Evolutionary conservation across 2,113 vertebrate species (phyloP).

Genomic region (Apus apus): DNA sequence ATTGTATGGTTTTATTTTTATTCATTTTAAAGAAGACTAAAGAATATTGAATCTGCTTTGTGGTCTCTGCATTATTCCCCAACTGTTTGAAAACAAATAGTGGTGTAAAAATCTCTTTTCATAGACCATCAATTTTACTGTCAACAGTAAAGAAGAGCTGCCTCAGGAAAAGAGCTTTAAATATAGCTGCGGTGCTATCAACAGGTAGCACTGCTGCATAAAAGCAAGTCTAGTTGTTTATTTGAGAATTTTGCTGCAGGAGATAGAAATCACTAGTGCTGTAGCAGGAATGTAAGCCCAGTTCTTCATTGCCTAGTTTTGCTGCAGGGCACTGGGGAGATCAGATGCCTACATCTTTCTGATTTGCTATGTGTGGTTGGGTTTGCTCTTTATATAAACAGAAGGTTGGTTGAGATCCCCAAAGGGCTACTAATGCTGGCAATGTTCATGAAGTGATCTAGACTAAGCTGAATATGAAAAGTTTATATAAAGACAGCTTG

Average conservation of each 20-base stretch:
- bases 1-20: background rate
- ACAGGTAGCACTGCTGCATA: background rate
- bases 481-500: background rate
- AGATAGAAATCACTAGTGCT: background rate
- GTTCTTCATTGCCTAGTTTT: background rate
- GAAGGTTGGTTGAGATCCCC: background rate
- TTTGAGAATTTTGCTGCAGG: background rate
- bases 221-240: background rate
- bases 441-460: background rate
- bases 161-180: slow-evolving; percentile 21
- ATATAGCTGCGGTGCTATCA: background rate
- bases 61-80: background rate
- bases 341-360: background rate
- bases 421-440: background rate
- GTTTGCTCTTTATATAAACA: background rate
- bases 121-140: background rate
- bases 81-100: background rate
- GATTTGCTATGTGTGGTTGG: background rate
- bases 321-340: background rate
- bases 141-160: background rate
- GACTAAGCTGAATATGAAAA: background rate
- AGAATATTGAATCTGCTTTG: background rate
- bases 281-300: background rate
- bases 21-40: background rate
- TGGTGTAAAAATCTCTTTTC: background rate